phyloP scores from a whole-genome alignment of 2,888 invertebrate species.

The Ganaspis brasiliensis region DNA sequence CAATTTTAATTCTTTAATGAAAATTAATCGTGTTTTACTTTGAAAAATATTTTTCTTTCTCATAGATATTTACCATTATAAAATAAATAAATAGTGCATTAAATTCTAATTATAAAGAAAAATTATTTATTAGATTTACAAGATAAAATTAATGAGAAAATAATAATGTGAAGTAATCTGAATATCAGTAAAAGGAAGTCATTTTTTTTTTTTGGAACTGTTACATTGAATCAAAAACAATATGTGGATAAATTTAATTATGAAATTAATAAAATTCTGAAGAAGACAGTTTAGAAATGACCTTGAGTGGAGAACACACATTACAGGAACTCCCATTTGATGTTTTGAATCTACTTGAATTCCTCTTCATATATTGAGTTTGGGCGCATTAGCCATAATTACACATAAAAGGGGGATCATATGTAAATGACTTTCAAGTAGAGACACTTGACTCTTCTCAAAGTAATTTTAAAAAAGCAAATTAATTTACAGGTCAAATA shows the following conservation, averaged over 20 bases:
- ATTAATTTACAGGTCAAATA: neutral
- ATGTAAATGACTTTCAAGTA: neutral
- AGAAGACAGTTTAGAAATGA: neutral
- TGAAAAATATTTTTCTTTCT: too few species aligned
- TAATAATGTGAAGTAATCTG: too few species aligned
- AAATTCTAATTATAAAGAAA: neutral
- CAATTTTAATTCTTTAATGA: too few species aligned
- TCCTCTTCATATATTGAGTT: constrained; percentile 65
- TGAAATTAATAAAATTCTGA: neutral
- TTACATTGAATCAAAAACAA: too few species aligned
- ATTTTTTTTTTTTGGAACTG: too few species aligned
- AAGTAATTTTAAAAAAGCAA: neutral
- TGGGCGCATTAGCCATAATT: constrained; percentile 10
- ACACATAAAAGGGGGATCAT: neutral
- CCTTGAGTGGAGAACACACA: constrained; percentile 51
- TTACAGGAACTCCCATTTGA: constrained; percentile 58
- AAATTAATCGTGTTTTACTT: too few species aligned
- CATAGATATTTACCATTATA: neutral
- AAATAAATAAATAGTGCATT: neutral
- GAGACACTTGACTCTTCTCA: neutral
- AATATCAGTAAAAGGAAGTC: too few species aligned
- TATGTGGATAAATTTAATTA: too few species aligned
- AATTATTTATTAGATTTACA: too few species aligned
- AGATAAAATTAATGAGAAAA: too few species aligned
- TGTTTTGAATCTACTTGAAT: constrained; percentile 60